Evolutionary conservation across 2,888 invertebrate species (phyloP), one percentile per base, ranked within the genome.

Genomic region (Agrypnus murinus): DNA sequence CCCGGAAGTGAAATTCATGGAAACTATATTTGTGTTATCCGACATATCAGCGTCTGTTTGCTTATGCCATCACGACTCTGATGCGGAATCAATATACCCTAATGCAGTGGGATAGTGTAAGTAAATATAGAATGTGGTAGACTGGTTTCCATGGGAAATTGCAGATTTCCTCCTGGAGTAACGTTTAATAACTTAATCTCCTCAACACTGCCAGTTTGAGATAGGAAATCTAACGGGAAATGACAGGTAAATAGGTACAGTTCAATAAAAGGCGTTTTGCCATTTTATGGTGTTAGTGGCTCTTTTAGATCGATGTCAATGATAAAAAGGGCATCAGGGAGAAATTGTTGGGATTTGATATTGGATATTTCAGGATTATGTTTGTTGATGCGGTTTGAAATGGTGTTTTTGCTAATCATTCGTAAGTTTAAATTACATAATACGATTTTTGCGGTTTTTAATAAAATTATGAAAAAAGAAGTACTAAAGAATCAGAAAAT

Each of bases 151-250:
- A 43, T 48, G 58, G 63, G 48, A 69, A 64, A 63, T 69, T 64
- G 57, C 55, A 38, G 64, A 64, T 57, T 62, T 69, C 69, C 58
- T 46, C 36, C 40, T 58, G 63, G 45, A 46, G 36, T 14, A 57
- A 36, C 62, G 43, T 53, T 34, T 68, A 68, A 68, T 68, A 68
- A 68, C 68, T 57, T 68, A 68, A 68, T 68, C 59, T 46, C 45
- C 25, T 8, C 5, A 55, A 43, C 34, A 43, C 32, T 59, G 59
- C 31, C 40, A 38, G 38, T 12, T 7, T 6, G 6, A 2, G 46
- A 48, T 59, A 60, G 59, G 53, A 53, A 62, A 48, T 46, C 46
- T 46, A 36, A 46, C 12, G 31, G 50, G 50, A 50, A 50, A 50
- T 50, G 50, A 50, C 50, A 50, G 25, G 50, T 50, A 31, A 50